phyloP scores from a whole-genome alignment of 2,113 vertebrate genomes.

The Periophthalmus modestus region DNA sequence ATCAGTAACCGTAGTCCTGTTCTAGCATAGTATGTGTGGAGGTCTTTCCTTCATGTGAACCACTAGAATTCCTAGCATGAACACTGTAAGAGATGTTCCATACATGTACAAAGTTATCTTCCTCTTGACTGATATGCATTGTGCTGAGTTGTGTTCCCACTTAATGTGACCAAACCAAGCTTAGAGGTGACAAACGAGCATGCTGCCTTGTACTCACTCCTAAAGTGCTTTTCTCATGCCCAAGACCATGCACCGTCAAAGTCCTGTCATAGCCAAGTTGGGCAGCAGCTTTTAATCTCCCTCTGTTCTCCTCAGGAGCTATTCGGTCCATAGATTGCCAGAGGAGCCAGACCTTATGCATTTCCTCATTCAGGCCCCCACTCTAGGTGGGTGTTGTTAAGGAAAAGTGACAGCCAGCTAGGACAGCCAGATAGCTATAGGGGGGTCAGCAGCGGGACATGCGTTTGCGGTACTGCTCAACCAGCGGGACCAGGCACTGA shows the following conservation, averaged over 20 bases:
- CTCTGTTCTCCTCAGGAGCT: constrained; percentile 40
- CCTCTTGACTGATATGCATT: constrained; percentile 51
- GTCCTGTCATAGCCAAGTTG: constrained; percentile 31
- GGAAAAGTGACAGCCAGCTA: constrained; percentile 17
- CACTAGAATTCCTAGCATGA: constrained; percentile 47
- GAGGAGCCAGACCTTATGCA: constrained; percentile 35
- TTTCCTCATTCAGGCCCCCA: constrained; percentile 33
- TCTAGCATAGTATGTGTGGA: constrained; percentile 57
- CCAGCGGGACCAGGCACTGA: constrained; percentile 94
- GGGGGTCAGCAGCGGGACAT: constrained; percentile 81
- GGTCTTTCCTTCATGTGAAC: constrained; percentile 51
- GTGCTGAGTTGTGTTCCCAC: constrained; percentile 38
- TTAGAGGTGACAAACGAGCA: constrained; percentile 55
- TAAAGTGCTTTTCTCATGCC: constrained; percentile 71
- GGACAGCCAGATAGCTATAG: too few relatives aligned
- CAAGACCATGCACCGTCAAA: constrained; percentile 52
- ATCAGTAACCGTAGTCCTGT: constrained; percentile 38
- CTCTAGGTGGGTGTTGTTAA: constrained; percentile 19
- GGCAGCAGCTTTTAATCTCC: constrained; percentile 35
- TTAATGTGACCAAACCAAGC: constrained; percentile 36
- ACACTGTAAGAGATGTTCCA: constrained; percentile 50
- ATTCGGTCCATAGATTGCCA: constrained; percentile 30
- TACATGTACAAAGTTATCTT: constrained; percentile 37
- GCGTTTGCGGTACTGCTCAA: constrained; percentile 93
- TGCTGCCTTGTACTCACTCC: constrained; percentile 66